These are phyloP conservation scores for Stichopus chloronotus DNA, from an alignment of 35 echinoderm and acorn worm species.

Conservation along the genomic window DNA sequence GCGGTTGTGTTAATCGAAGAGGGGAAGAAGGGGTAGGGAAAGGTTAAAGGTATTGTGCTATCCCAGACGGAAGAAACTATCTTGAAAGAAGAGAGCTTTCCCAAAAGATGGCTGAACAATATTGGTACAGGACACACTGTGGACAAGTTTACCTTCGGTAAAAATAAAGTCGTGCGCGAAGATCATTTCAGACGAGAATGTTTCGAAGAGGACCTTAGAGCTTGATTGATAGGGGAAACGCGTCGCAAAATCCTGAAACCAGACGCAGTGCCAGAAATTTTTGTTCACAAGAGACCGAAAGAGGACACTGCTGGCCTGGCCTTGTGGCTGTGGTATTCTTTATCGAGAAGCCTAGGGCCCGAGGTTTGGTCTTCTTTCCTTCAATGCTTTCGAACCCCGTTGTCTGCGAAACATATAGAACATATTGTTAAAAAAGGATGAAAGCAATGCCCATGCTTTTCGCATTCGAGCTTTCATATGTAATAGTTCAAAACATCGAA, in stretches of 20 bases:
- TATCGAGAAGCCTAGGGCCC: no score
- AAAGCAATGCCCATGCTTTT: no score
- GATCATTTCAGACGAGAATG: constrained; percentile 30
- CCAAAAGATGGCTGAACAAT: neutral
- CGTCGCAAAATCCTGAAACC: neutral
- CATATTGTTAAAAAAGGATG: neutral
- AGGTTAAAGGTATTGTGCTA: neutral
- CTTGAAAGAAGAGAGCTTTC: neutral
- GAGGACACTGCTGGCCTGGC: neutral
- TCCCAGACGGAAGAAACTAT: neutral
- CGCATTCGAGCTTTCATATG: no score
- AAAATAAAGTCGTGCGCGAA: constrained; percentile 43
- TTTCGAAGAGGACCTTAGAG: constrained; percentile 28
- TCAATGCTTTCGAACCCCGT: no score
- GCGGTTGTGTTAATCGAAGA: neutral
- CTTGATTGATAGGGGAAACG: constrained; percentile 32
- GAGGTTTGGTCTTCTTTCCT: no score
- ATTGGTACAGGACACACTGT: neutral
- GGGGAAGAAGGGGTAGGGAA: neutral
- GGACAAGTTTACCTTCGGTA: constrained; percentile 16
- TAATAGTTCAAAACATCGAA: neutral
- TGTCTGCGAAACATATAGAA: neutral
- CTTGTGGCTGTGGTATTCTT: no score
- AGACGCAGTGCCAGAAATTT: constrained; percentile 42
- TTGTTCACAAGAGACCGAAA: neutral